Evolutionary conservation across 2,113 vertebrate species (phyloP).

Genomic region (Notarius quadriscutis): DNA sequence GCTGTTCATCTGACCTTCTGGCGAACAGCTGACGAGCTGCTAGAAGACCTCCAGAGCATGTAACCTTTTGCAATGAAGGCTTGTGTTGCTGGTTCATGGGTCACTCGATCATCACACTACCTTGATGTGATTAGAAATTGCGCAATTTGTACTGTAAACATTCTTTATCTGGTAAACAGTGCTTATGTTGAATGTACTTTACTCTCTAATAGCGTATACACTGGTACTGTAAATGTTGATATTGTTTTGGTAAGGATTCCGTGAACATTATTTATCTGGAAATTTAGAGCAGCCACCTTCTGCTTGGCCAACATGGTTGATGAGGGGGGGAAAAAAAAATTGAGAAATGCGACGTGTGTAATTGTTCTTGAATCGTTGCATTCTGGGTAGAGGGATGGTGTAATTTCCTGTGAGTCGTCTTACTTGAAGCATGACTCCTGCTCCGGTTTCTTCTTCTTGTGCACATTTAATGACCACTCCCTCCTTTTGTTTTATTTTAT

Average conservation of each 20-base stretch:
- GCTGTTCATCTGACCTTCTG: neutral
- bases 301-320: no score
- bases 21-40: neutral
- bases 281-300: neutral
- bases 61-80: neutral
- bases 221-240: neutral
- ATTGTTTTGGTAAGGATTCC: neutral
- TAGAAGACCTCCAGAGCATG: neutral
- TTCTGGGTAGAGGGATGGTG: neutral
- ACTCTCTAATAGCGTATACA: neutral
- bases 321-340: no score
- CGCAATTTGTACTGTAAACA: neutral
- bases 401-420: neutral
- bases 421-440: neutral
- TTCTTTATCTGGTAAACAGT: neutral
- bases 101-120: neutral
- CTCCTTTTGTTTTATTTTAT: no score
- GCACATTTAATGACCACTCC: no score
- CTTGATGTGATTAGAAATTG: neutral
- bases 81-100: neutral
- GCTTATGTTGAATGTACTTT: neutral
- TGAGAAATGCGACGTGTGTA: neutral
- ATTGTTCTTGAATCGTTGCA: neutral
- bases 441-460: neutral
- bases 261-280: neutral